Evolutionary conservation across 2,113 vertebrate genomes (phyloP).

Genomic region (Megaceryle maxima): DNA sequence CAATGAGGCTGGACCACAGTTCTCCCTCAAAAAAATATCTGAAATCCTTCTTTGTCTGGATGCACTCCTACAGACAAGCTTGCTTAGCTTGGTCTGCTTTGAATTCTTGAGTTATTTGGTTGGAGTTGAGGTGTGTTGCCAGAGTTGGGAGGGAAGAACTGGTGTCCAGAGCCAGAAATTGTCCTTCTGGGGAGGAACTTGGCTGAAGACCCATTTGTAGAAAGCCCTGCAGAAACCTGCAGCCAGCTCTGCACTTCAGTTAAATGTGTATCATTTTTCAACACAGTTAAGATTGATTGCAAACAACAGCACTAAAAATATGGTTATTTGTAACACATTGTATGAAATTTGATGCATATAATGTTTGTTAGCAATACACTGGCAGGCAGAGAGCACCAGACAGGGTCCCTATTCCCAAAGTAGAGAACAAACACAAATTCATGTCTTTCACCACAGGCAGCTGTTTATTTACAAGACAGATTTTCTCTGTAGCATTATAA

Average conservation of each 20-base stretch:
- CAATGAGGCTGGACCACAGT: neutral
- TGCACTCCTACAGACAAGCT: neutral
- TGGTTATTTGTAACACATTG: neutral
- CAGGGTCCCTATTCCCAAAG: neutral
- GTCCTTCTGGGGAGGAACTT: conserved; percentile 41
- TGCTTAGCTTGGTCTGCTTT: conserved; percentile 39
- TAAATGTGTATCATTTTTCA: conserved; percentile 38
- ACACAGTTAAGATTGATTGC: neutral
- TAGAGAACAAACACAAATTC: neutral
- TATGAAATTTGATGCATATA: neutral
- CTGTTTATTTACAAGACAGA: neutral
- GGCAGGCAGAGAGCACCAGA: neutral
- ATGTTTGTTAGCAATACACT: neutral
- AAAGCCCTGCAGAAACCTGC: neutral
- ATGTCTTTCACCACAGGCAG: neutral
- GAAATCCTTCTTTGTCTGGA: conserved; percentile 4
- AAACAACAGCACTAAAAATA: neutral
- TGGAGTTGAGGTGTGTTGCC: conserved; percentile 38
- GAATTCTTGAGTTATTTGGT: conserved; percentile 31
- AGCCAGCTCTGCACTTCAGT: neutral
- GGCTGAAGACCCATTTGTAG: neutral
- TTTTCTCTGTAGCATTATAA: neutral
- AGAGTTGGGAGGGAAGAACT: conserved; percentile 20
- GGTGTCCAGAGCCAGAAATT: conserved; percentile 38
- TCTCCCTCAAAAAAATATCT: neutral